Evolutionary conservation across 2,797 vertebrate genomes (phyloP).

Genomic region (Lepidocolaptes lacrymiger): DNA sequence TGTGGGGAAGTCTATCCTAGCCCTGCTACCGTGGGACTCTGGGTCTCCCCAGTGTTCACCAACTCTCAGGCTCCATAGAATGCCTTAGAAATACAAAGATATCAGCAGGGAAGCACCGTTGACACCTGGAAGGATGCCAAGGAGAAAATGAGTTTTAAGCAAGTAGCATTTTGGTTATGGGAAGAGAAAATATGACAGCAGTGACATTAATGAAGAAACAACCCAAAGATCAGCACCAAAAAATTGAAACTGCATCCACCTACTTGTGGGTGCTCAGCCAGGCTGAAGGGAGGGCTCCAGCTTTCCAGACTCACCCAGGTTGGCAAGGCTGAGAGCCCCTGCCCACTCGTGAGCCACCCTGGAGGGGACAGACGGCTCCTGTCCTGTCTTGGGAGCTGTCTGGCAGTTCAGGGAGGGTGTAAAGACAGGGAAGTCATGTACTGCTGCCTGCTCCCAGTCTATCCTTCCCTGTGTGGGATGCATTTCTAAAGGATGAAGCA

Average conservation of each 20-base stretch:
- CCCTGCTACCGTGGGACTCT: not conserved
- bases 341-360: not conserved
- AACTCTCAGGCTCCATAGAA: not conserved
- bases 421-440: not conserved
- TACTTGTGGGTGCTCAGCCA: slow-evolving; percentile 1
- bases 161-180: not conserved
- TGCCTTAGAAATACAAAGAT: not conserved
- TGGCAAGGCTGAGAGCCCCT: not conserved
- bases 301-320: not conserved
- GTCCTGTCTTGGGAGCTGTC: not conserved
- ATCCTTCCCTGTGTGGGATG: not conserved
- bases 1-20: not conserved
- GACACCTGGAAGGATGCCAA: slow-evolving; percentile 45
- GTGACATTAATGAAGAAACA: slow-evolving; percentile 52
- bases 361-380: not conserved
- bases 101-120: not conserved
- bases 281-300: not conserved
- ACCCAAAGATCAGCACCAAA: not conserved
- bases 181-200: slow-evolving; percentile 20
- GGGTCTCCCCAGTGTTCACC: not conserved
- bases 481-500: not conserved
- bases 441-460: not conserved
- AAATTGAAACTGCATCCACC: slow-evolving; percentile 15
- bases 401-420: not conserved
- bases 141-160: slow-evolving; percentile 48